Base-by-base conservation (phyloP, 1,140 invertebrate species). In the Sycophaga agraensis region DNA sequence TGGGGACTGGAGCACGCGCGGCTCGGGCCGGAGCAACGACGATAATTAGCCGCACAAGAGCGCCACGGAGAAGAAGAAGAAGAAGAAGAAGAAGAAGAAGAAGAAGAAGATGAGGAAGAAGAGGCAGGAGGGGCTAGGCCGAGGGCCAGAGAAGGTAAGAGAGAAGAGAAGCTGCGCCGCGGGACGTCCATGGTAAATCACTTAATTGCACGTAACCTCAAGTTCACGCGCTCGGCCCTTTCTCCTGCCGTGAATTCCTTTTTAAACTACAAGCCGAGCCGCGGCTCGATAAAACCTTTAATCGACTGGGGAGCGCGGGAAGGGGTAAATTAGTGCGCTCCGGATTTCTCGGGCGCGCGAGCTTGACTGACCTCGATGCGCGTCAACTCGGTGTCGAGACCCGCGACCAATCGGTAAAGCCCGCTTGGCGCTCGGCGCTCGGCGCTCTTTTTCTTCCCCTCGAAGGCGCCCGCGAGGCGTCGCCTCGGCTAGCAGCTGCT, bases 11-110 rank as follows among this genome's bases (percentile, higher is more conserved):
- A n/a, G n/a, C n/a, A n/a, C n/a, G n/a, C n/a, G n/a, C n/a, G n/a
- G n/a, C n/a, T n/a, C n/a, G n/a, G n/a, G n/a, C n/a, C n/a, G n/a
- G n/a, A n/a, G n/a, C n/a, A n/a, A n/a, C n/a, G 64, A 70, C 63
- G 70, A 59, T 73, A 77, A 77, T 78, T 78, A 74, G 66, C 65
- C 70, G 68, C 68, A 61, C 58, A 28, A 39, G 31, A 55, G 21
- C 17, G 42, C 5, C 9, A 34, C 40, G 54, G 9, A 28, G 34
- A 49, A 1, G 11, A 28, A 7, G 19, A 31, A 11, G 28, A 11
- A 31, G 11, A 11, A 4, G 28, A 31, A 11, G 11, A 31, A 31
- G 28, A 31, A 6, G 28, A 2, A 24, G 22, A 11, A n/a, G 2
- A 7, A 21, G 17, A n/a, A 21, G 19, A 19, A 4, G 42, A 24